phyloP scores from a whole-genome alignment of 2,113 vertebrate genomes.

The Chloebia gouldiae region DNA sequence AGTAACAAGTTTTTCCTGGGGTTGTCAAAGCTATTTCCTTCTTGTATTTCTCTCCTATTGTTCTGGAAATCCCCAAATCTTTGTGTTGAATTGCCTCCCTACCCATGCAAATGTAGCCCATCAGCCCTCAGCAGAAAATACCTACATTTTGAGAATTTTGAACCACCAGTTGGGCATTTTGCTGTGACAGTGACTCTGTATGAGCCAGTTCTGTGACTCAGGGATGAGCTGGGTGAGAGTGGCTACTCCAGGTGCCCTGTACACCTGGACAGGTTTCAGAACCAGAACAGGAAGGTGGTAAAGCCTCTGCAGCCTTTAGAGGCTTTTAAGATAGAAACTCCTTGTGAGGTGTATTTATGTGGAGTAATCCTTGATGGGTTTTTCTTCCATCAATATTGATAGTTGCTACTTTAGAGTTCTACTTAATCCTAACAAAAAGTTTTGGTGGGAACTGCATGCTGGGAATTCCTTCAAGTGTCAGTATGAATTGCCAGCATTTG shows the following conservation, averaged over 20 bases:
- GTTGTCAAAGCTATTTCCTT: background rate
- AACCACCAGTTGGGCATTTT: accelerated
- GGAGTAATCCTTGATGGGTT: background rate
- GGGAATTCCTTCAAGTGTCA: background rate
- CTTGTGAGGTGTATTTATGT: background rate
- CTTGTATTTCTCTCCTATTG: background rate
- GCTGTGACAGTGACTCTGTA: background rate
- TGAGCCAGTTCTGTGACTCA: background rate
- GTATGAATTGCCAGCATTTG: background rate
- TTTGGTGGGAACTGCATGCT: background rate
- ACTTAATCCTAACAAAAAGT: background rate
- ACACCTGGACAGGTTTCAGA: background rate
- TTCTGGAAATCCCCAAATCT: background rate
- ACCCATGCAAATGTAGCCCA: accelerated
- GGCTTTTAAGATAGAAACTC: background rate
- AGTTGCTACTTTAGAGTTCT: background rate
- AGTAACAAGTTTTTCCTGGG: background rate
- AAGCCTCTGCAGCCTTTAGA: background rate
- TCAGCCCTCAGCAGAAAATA: background rate
- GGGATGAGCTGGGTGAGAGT: background rate
- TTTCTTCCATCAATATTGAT: background rate
- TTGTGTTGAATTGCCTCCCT: background rate
- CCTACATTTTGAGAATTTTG: background rate
- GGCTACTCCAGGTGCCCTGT: background rate
- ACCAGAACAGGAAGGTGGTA: background rate